Evolutionary conservation across 2,797 vertebrate genomes (phyloP), one percentile per base, ranked within the genome.

Genomic region (Melanotaenia parkinsoni): DNA sequence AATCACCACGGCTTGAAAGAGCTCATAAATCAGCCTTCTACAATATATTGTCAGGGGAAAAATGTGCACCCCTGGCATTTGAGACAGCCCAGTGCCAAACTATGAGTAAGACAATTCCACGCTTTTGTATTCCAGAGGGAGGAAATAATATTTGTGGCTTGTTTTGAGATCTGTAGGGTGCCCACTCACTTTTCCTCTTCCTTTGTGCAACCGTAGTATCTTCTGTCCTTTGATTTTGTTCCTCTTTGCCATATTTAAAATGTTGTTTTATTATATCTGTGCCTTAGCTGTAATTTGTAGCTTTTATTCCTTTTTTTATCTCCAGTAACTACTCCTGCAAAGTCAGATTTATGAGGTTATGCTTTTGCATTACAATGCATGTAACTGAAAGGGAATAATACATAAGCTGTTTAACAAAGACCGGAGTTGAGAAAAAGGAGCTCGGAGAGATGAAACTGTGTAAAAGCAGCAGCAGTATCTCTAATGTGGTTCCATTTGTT

Each of bases 21-120:
- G 66, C 87, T 87, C 88, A 88, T 92, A 90, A 91, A 92, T 91
- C 87, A 89, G 89, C 66, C 77, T 63, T 77, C 78, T 84, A 86
- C 85, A 86, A 83, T 91, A 80, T 73, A 82, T 84, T 79, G 83
- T 81, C 68, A 76, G 81, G 81, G 79, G 74, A 45, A 68, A 86
- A 86, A 86, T 87, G 82, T 68, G 80, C 13, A 68, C 80, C 82
- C 81, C 66, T 90, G 90, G 88, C 89, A 90, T 90, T 91, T 86
- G 69, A 87, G 73, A 76, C 69, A 71, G 77, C 81, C 67, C 73
- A 22, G 58, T 85, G 89, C 87, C 91, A 91, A 75, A 77, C 69
- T 76, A 78, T 67, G 79, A 83, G 81, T 68, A 51, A 74, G 85
- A 86, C 85, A 88, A 62, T 88, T 79, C 82, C 45, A 62, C 56